Base-by-base conservation (phyloP, 2,113 vertebrate species). In the Centropus unirufus region DNA sequence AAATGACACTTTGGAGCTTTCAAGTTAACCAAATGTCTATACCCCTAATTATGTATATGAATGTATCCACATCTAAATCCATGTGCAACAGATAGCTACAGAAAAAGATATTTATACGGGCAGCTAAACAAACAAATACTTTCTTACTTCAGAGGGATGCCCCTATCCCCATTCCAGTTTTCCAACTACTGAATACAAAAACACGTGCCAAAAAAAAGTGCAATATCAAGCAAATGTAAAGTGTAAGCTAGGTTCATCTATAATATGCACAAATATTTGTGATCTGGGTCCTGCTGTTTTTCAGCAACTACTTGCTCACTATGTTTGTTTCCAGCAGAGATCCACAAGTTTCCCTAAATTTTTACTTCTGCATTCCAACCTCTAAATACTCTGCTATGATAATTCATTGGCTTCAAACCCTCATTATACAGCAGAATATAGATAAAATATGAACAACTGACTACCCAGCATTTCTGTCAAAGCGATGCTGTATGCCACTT, bases 381-480 rank as follows among this genome's bases (percentile, higher is more conserved):
- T 95, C 72, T 84, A 95, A 83, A 94, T 82, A 84, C 80, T 83
- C 86, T 83, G 66, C 74, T 94, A 34, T 72, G 93, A 70, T 94
- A 96, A 95, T 96, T 96, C 92, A 93, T 64, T 55, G 62, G 82
- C 78, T 96, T 94, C 75, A 95, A 83, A 96, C 95, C 93, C 34
- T 89, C 23, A 87, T 93, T 94, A 84, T 23, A 92, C 88, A 96
- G 92, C 89, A 93, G 94, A 96, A 93, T 90, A 88, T 87, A 84
- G 80, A 97, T 69, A 92, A 97, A 95, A 96, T 80, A 92, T 64
- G 78, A 86, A 89, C 90, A 88, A 95, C 69, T 40, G 87, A 90
- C 83, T 87, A 75, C 34, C n/a, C 51, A 94, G 94, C 87, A 97
- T 89, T 97, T 96, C 95, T 96, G 94, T 97, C 95, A 97, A 94